Base-by-base conservation (phyloP, 1,140 invertebrate genomes). In the Ostrea denselamellosa region DNA sequence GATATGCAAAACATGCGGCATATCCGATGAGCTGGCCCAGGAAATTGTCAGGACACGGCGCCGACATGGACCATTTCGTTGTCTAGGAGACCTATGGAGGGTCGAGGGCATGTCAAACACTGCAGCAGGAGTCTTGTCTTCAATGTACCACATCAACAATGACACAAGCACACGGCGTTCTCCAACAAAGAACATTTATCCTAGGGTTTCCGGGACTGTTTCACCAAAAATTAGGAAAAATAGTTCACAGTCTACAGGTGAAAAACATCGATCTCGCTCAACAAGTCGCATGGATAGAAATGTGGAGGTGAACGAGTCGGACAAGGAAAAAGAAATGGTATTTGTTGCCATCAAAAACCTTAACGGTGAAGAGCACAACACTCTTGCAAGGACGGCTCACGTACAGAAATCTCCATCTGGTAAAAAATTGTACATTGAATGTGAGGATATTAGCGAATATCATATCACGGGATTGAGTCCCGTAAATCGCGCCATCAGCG, bases 1-100 rank as follows among this genome's bases (percentile, higher is more conserved):
- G 25, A 71, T 71, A 71, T 71, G 65, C 22, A 71, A 12, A 22
- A 71, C 22, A 71, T 71, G 65, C 28, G 65, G 65, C 25, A 71
- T 71, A 25, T 71, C 65, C 22, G 65, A 71, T 28, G 65, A 71
- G 8, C 28, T 71, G 65, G 65, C 65, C 8, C 65, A 71, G 10
- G 65, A 71, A 71, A 71, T 71, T 71, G 65, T 71, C 9, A 8
- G 65, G 65, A 71, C 65, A 22, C 65, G 65, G 8, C 65, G 65
- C 22, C 65, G 65, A 71, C 25, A 28, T 12, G 65, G 65, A 8
- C n/a, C 65, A 3, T 71, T 71, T 71, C 65, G 25, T 28, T 71
- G 25, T 28, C 8, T 28, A 28, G 65, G 10, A 22, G 65, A 71
- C 28, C 65, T 71, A 12, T 71, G 65, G 65, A 71, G 28, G 65